Percentiles rank a stretch among this genome's conserved stretches.
Conservation (phyloP, 2,113 vertebrate species). For the Tachysurus fulvidraco region DNA sequence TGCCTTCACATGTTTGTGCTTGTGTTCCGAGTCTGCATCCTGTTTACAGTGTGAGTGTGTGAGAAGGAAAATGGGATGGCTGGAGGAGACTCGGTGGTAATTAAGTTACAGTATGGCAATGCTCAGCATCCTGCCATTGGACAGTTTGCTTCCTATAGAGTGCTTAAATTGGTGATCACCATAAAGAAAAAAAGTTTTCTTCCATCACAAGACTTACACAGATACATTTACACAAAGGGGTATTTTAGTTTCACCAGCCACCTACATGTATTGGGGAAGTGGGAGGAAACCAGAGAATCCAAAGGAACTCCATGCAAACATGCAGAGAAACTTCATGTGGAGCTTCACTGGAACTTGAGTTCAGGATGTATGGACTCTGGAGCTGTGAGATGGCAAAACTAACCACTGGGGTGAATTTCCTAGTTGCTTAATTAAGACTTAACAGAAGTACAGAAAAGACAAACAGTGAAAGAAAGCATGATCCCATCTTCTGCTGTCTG, state of each 20-base stretch:
- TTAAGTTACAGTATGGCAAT: constrained; percentile 56
- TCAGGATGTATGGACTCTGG: background rate
- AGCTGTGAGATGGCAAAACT: background rate
- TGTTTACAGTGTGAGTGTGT: constrained; percentile 49
- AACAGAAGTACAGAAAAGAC: background rate
- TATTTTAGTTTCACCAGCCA: background rate
- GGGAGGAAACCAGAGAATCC: background rate
- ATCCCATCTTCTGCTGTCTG: background rate
- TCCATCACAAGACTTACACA: background rate
- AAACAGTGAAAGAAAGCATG: background rate
- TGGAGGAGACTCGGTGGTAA: constrained; percentile 59
- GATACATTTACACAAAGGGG: background rate
- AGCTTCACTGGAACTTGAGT: background rate
- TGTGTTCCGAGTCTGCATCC: constrained; percentile 54
- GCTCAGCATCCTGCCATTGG: constrained; percentile 58
- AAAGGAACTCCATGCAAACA: background rate
- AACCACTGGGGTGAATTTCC: background rate
- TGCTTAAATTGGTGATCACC: constrained; percentile 48
- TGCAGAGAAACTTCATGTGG: background rate
- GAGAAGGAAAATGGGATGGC: constrained; percentile 51
- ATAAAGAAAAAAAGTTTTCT: background rate
- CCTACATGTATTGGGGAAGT: background rate
- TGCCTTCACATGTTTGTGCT: constrained; percentile 54
- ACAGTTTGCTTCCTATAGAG: constrained; percentile 66
- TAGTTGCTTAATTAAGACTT: background rate